Evolutionary conservation across 1,140 invertebrate genomes (phyloP).

Genomic region (Temnothorax nylanderi): DNA sequence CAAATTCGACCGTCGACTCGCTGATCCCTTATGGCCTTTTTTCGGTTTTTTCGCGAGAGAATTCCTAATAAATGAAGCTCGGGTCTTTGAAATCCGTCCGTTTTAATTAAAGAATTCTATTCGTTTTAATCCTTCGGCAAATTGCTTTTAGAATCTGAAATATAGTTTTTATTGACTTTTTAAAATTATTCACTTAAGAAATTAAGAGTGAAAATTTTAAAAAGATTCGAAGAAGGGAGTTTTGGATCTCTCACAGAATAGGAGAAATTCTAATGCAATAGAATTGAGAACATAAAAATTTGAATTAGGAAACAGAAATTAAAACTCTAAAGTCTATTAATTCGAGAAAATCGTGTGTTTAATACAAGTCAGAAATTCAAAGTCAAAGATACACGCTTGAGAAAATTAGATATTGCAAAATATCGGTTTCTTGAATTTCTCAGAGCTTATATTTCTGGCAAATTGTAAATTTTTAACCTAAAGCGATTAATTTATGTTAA

Average conservation of each 20-base stretch:
- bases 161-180: neutral
- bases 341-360: neutral
- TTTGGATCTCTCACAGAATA: neutral
- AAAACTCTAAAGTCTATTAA: neutral
- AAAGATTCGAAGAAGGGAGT: neutral
- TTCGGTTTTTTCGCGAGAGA: constrained; percentile 20
- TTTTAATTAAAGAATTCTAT: constrained; percentile 54
- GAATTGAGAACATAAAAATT: neutral
- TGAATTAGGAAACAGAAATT: neutral
- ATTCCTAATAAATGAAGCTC: constrained; percentile 35
- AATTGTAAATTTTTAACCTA: neutral
- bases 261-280: too few relatives aligned
- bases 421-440: neutral
- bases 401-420: neutral
- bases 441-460: neutral
- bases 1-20: constrained; percentile 24
- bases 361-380: neutral
- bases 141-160: constrained; percentile 35
- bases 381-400: neutral
- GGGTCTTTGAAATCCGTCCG: constrained; percentile 23
- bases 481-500: neutral
- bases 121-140: constrained; percentile 24
- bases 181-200: neutral
- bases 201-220: neutral
- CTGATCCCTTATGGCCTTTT: constrained; percentile 11